Conservation (phyloP, 2,888 invertebrate species). For the Acleris literana region DNA sequence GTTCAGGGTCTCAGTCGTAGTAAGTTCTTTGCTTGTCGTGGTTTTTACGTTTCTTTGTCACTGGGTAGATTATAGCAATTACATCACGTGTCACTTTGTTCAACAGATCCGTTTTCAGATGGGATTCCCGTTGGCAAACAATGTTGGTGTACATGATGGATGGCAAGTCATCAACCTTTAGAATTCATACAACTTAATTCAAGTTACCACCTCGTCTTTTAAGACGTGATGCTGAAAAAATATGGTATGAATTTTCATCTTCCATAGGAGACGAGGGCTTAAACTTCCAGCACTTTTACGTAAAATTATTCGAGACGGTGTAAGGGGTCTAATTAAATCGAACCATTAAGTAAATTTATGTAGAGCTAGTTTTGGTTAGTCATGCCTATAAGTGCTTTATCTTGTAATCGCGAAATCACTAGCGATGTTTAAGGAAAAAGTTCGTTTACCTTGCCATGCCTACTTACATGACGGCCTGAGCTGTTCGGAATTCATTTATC, state of each 20-base stretch:
- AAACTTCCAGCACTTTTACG: too few species aligned
- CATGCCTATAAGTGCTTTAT: background rate
- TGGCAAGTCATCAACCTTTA: background rate
- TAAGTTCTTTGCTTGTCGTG: conserved; percentile 20
- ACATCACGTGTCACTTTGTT: conserved; percentile 56
- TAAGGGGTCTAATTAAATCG: background rate
- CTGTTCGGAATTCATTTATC: conserved; percentile 29
- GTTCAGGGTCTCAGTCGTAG: conserved; percentile 28
- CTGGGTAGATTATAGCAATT: conserved; percentile 40
- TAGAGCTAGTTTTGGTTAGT: background rate
- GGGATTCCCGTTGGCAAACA: conserved; percentile 57
- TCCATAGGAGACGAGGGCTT: too few species aligned
- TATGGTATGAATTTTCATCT: too few species aligned
- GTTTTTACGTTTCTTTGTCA: conserved; percentile 37
- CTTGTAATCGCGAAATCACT: conserved; percentile 16
- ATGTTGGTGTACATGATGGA: conserved; percentile 40
- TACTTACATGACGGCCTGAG: conserved; percentile 8
- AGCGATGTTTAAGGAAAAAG: conserved; percentile 28
- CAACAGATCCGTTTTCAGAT: conserved; percentile 58
- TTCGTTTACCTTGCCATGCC: conserved; percentile 35
- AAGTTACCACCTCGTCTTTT: too few species aligned
- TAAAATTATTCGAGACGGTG: too few species aligned
- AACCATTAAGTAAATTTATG: background rate
- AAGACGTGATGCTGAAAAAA: too few species aligned
- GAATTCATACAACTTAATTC: too few species aligned